Percentiles rank a stretch among this genome's conserved stretches.
Evolutionary conservation across 1,140 invertebrate genomes (phyloP).

Genomic region (Bombus ignitus): DNA sequence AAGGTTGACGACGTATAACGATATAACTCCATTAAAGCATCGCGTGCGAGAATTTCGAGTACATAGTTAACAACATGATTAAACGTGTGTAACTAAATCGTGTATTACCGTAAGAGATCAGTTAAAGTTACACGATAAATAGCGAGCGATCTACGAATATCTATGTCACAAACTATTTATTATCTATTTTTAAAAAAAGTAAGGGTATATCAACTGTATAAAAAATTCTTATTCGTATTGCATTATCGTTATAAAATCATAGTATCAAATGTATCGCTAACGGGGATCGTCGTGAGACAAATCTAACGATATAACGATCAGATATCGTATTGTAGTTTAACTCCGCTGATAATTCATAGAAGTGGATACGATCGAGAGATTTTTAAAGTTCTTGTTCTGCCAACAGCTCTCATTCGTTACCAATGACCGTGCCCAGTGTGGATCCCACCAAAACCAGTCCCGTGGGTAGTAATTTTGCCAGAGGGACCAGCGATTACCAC

Average conservation of each 20-base stretch:
- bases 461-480: constrained; percentile 80
- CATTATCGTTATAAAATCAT: neutral
- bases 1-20: neutral
- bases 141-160: neutral
- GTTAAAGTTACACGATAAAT: neutral
- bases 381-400: neutral
- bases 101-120: constrained; percentile 36
- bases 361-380: neutral
- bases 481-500: constrained; percentile 80
- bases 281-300: neutral
- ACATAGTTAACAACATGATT: neutral
- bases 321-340: neutral
- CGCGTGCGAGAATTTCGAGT: neutral
- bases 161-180: neutral
- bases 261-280: neutral
- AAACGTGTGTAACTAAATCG: constrained; percentile 9
- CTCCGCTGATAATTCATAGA: neutral
- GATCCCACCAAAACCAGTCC: constrained; percentile 77
- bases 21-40: neutral
- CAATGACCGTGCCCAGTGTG: constrained; percentile 76
- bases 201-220: neutral
- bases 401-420: constrained; percentile 47
- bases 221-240: neutral
- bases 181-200: neutral
- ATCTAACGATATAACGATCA: neutral